Evolutionary conservation across 2,888 invertebrate genomes (phyloP), one percentile per base, ranked within the genome.

Genomic region (Cryptocheilus praepositus): DNA sequence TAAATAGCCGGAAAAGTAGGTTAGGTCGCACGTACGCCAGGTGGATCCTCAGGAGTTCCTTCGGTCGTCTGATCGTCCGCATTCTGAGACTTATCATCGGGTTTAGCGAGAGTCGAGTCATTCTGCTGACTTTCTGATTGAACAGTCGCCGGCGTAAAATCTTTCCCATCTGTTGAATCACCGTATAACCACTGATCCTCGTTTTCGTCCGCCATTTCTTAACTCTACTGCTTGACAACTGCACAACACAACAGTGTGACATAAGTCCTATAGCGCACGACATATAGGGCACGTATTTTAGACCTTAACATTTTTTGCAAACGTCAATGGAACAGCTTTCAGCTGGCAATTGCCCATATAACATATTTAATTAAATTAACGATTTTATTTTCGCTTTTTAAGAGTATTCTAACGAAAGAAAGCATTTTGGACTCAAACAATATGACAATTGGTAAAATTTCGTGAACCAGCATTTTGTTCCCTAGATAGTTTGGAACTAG

Each of bases 171-270:
- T 81, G 91, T 92, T 0, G 93, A 93, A 82, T 95, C 95, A 19
- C 96, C 96, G 83, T 96, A 96, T 69, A 96, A 90, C 96, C 96
- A 96, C 85, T 92, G 94, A 90, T 96, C 96, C 86, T 96, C 96
- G 89, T 94, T 95, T 88, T 93, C 93, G 67, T 93, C 93, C 80
- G 92, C 92, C 92, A 93, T 92, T 88, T 89, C 89, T 83, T 13
- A 28, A 28, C 21, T 53, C 49, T 18, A 49, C 18, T 49, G 18
- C 49, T 49, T 49, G 49, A 49, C 49, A 49, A 49, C 49, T 18
- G 18, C 49, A 16, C 4, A 49, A 18, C 49, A 49, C 16, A 49
- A 36, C 36, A 36, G 36, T 36, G 11, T 7, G 36, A 36, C 13
- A 8, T 36, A 36, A 2, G 36, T 1, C 36, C 11, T 36, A 36